Evolutionary conservation across 2,113 vertebrate genomes (phyloP), one percentile per base, ranked within the genome.

Genomic region (Polypterus senegalus): DNA sequence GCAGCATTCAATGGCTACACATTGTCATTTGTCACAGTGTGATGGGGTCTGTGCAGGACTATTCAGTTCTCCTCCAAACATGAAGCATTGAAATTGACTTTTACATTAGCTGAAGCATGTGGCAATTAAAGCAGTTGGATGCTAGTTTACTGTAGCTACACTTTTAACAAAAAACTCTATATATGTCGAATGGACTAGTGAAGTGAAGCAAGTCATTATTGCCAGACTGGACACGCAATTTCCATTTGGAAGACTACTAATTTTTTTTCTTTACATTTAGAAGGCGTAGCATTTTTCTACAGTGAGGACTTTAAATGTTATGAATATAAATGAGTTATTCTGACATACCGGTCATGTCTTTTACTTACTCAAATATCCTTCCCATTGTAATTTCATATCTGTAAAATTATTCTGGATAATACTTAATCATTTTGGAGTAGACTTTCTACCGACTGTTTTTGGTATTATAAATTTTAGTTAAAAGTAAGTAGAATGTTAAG

Each of bases 181-280:
- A 9, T 49, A 66, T 68, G 52, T 59, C 77, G 68, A 74, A 61
- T 63, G 47, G 54, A 70, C 57, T 65, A 56, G 54, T 55, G 48
- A 75, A 71, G 71, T 73, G 49, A 61, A 61, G 66, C 71, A 54
- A 60, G 64, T 72, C 65, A 78, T 69, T 71, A 73, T 55, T 52
- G 70, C 66, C 60, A 71, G 57, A 59, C 63, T 61, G 62, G 64
- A 62, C 67, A 63, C 53, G 55, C 60, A 65, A 69, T 66, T 54
- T 60, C 44, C 65, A 69, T 59, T 73, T 47, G 61, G 64, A 74
- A 65, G 62, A 73, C 71, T 58, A 66, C 69, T 64, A 67, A 3
- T 27, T 68, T 1, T 27, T 27, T 27, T 27, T 27, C 27, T 27
- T 27, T 27, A 27, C 27, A 51, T 63, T 76, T 75, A 71, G 67